Percentiles rank a stretch among this genome's conserved stretches.
phyloP scores from a whole-genome alignment of 2,113 vertebrate genomes.

The Phycodurus eques region DNA sequence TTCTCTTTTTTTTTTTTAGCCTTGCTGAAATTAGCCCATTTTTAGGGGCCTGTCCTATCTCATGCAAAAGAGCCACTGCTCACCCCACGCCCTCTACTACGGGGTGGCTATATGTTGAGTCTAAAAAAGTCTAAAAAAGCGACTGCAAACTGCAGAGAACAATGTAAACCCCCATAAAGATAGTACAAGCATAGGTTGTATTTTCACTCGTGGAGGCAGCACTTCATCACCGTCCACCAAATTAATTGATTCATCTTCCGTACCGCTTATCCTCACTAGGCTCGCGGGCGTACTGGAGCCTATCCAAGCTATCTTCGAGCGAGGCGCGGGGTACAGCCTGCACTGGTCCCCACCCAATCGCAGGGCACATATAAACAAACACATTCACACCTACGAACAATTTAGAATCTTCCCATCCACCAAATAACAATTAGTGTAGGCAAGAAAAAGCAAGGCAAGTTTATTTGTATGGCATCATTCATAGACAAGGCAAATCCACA shows the following conservation, averaged over 20 bases:
- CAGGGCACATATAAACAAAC: too few relatives aligned
- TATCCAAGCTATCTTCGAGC: too few relatives aligned
- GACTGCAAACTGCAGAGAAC: neutral
- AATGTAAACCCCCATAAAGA: neutral
- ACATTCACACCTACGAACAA: too few relatives aligned
- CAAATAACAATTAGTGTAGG: neutral
- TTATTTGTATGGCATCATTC: neutral
- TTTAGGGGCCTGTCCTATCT: neutral
- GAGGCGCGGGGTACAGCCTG: too few relatives aligned
- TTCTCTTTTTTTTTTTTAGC: neutral
- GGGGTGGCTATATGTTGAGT: neutral
- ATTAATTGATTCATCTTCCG: too few relatives aligned
- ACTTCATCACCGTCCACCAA: too few relatives aligned
- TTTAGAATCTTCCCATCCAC: too few relatives aligned
- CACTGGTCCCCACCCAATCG: too few relatives aligned
- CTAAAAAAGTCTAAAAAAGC: neutral
- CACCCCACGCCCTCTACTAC: neutral
- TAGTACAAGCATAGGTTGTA: neutral
- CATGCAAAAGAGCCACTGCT: neutral
- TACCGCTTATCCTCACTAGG: too few relatives aligned
- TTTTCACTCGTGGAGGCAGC: neutral
- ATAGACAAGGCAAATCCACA: neutral
- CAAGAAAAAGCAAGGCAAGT: neutral
- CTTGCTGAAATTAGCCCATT: neutral
- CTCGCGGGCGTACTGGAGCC: too few relatives aligned